Evolutionary conservation across 1,140 invertebrate species (phyloP).

Genomic region (Arion vulgaris): DNA sequence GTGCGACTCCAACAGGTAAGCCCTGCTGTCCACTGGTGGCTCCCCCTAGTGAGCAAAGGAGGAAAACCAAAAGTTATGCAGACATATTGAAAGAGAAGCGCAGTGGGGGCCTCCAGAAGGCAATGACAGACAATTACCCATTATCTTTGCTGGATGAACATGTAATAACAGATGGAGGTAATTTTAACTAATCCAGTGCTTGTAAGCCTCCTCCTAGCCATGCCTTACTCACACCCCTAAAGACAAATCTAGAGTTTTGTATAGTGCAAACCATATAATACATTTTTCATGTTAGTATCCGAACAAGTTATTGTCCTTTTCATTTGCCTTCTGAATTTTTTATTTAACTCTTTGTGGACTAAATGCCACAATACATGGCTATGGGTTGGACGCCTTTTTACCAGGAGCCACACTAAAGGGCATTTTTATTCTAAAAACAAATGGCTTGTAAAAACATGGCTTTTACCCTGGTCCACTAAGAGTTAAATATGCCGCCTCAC

Average conservation of each 20-base stretch:
- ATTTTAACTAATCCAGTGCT: conserved; percentile 14
- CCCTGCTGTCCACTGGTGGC: conserved; percentile 39
- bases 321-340: too few species aligned
- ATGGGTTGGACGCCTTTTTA: too few species aligned
- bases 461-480: too few species aligned
- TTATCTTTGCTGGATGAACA: conserved; percentile 55
- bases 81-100: conserved; percentile 56
- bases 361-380: too few species aligned
- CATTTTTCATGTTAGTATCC: background rate
- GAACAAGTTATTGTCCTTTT: too few species aligned
- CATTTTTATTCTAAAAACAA: too few species aligned
- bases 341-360: too few species aligned
- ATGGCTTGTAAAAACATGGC: too few species aligned
- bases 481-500: too few species aligned
- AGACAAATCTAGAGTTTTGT: background rate
- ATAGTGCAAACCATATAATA: background rate
- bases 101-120: conserved; percentile 40
- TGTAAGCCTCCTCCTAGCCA: background rate
- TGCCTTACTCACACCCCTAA: background rate
- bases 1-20: conserved; percentile 61
- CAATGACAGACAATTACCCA: conserved; percentile 51
- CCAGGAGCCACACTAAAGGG: too few species aligned
- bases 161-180: conserved; percentile 24
- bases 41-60: background rate
- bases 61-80: conserved; percentile 57